Conservation (phyloP, 2,113 vertebrate genomes). For the Emydocephalus ijimae region DNA sequence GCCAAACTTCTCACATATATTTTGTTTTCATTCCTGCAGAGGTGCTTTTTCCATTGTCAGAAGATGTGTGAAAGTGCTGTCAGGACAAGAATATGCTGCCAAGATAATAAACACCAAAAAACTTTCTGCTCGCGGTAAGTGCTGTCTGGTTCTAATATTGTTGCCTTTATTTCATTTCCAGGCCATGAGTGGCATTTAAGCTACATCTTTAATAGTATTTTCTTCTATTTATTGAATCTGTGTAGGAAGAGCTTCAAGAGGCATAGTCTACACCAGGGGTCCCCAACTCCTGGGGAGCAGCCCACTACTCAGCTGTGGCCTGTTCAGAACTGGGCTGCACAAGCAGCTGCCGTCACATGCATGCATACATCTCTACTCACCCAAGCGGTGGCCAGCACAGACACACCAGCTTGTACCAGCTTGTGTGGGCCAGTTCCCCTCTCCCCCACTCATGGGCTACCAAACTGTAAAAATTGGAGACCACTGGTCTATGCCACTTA, state of each 20-base stretch:
- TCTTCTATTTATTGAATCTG: neutral
- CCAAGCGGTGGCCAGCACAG: no score
- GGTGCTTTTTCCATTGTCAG: slow-evolving; percentile 81
- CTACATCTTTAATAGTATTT: neutral
- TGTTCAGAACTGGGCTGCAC: no score
- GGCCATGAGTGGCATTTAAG: neutral
- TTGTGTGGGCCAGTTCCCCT: no score
- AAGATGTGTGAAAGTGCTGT: slow-evolving; percentile 79
- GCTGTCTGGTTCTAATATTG: rapidly evolving
- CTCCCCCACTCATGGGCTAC: no score
- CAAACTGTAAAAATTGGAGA: no score
- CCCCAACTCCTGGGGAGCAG: no score
- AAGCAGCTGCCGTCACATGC: no score
- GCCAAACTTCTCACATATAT: neutral
- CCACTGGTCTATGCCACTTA: neutral
- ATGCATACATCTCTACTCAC: no score
- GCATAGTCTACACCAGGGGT: neutral
- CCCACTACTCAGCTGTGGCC: no score
- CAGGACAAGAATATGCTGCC: slow-evolving; percentile 80
- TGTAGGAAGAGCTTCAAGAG: neutral
- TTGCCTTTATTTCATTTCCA: neutral
- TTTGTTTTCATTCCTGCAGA: slow-evolving; percentile 56
- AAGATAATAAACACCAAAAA: slow-evolving; percentile 86
- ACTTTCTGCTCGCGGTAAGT: slow-evolving; percentile 77
- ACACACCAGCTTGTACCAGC: no score